Evolutionary conservation across 2,113 vertebrate species (phyloP).

Genomic region (Phyllostomus discolor): DNA sequence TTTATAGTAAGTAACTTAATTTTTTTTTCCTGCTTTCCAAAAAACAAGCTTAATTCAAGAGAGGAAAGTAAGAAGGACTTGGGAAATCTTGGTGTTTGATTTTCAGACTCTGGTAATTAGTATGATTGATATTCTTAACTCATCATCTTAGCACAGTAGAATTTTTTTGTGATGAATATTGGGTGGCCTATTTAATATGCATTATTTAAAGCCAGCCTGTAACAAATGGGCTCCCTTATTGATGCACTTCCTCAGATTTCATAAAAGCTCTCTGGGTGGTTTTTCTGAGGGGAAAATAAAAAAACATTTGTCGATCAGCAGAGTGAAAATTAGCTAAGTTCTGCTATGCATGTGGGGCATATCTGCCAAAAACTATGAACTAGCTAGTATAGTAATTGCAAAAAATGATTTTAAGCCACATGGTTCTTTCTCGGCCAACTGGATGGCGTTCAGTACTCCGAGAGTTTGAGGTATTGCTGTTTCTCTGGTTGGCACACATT

Average conservation of each 20-base stretch:
- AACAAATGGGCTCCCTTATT: constrained; percentile 46
- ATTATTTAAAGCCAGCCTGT: background rate
- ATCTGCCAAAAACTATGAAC: constrained; percentile 67
- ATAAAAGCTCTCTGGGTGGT: constrained; percentile 59
- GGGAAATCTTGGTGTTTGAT: background rate
- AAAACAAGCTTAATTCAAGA: background rate
- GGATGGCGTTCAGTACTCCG: constrained; percentile 58
- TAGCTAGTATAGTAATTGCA: constrained; percentile 61
- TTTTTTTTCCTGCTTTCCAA: background rate
- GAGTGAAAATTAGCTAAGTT: constrained; percentile 68
- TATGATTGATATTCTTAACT: background rate
- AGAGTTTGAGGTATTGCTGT: constrained; percentile 59
- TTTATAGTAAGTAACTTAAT: background rate
- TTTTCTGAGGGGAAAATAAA: background rate
- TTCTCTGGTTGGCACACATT: constrained; percentile 60
- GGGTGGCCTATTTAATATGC: constrained; percentile 49
- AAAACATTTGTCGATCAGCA: constrained; percentile 54
- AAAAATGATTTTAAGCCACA: constrained; percentile 70
- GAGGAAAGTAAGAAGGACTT: background rate
- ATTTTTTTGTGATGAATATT: background rate
- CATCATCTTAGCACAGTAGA: background rate
- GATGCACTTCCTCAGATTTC: constrained; percentile 28
- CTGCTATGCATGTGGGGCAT: constrained; percentile 29
- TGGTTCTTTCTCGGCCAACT: constrained; percentile 64
- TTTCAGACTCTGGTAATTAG: background rate